Conservation (phyloP, 2,113 vertebrate genomes). For the Odocoileus virginianus region DNA sequence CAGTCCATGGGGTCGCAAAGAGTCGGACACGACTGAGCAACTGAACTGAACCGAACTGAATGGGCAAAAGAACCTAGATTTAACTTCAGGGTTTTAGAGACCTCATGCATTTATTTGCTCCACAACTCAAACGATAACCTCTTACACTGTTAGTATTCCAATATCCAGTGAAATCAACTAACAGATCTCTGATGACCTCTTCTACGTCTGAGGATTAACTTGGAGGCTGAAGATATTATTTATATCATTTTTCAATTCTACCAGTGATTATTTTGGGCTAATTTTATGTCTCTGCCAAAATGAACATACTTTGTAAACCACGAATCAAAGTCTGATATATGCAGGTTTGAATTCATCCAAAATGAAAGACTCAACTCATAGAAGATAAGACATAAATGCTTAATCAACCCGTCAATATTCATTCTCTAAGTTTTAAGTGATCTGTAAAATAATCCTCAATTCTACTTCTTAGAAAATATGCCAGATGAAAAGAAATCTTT, state of each 20-base stretch:
- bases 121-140: not conserved
- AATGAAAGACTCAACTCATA: not conserved
- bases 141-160: not conserved
- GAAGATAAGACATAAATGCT: not conserved
- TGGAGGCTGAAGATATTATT: not conserved
- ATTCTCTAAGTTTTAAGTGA: not conserved
- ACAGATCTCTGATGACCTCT: not conserved
- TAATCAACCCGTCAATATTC: not conserved
- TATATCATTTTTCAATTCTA: not conserved
- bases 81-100: not conserved
- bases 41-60: not conserved
- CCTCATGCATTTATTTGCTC: not conserved
- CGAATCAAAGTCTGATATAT: not conserved
- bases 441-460: not conserved
- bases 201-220: not conserved
- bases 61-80: not conserved
- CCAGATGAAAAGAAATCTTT: not conserved
- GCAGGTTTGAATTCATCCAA: not conserved
- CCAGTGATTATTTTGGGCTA: not conserved
- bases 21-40: fast-evolving
- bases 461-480: not conserved
- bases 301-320: not conserved
- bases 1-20: not conserved
- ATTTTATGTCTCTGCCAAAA: not conserved
- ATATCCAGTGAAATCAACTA: not conserved